Base-by-base conservation (phyloP, 2,797 vertebrate species). In the Antennarius maculatus region DNA sequence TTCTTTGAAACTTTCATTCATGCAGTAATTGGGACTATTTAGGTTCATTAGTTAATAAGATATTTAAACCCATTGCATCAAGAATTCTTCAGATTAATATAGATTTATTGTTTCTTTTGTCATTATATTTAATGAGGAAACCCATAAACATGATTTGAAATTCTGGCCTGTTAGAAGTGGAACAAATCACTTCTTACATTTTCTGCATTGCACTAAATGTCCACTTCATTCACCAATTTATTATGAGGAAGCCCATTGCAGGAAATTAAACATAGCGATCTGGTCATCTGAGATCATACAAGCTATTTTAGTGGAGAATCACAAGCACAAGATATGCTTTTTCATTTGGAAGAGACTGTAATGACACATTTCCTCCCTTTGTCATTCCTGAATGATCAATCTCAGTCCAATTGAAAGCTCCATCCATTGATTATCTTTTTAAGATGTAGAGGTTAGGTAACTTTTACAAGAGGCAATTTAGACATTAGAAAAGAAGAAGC, bases 361-460 rank as follows among this genome's bases (percentile, higher is more conserved):
- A 84, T 83, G 79, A 78, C 79, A 86, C 77, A 82, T 84, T 73
- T 81, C 57, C 70, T 77, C 74, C 74, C 28, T 90, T 86, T 85
- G 81, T 87, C 16, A 56, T 77, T 70, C 61, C 49, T 74, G 86
- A 86, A 79, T 73, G 61, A 80, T 80, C 83, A 83, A 79, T 82
- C 76, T 84, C 61, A 46, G 69, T 73, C 61, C 77, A 83, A 88
- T 85, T 68, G 81, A 77, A 85, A 68, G 56, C 62, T 82, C 68
- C 74, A 74, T 86, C 60, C 50, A 46, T 82, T 84, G 55, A 68
- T 85, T 74, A 82, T 78, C 78, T 64, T 39, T 37, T 49, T 37
- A 59, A 65, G 60, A 79, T 74, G 46, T 29, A 71, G 58, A 37
- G 64, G 71, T 88, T 80, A 74, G 58, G 62, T 75, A 86, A 88